A percentile compares a stretch with the other conserved stretches of the same genome.
Evolutionary conservation across 1,140 invertebrate genomes (phyloP).

Genomic region (Drosophila ambigua): DNA sequence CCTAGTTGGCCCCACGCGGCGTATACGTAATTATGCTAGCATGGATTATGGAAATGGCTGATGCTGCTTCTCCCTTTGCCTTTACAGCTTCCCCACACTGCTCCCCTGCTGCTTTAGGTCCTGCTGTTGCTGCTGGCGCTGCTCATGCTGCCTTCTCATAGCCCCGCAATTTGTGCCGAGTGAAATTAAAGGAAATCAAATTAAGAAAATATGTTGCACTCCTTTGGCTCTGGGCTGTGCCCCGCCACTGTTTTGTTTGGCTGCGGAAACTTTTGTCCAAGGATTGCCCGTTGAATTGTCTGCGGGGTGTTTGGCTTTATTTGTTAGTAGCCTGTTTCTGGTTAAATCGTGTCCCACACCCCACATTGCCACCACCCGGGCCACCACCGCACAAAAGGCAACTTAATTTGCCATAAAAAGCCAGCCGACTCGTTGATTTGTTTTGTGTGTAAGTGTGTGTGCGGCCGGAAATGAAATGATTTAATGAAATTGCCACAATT

Average conservation of each 20-base stretch:
- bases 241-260: slow-evolving; percentile 27
- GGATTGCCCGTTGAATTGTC: slow-evolving; percentile 52
- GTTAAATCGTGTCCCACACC: slow-evolving; percentile 11
- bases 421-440: slow-evolving; percentile 66
- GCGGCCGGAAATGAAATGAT: slow-evolving; percentile 77
- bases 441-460: slow-evolving; percentile 44
- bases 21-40: slow-evolving; percentile 74
- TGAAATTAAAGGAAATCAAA: slow-evolving; percentile 69
- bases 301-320: slow-evolving; percentile 54
- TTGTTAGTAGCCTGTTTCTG: slow-evolving; percentile 49
- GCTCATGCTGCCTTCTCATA: too few species aligned
- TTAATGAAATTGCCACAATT: slow-evolving; percentile 79
- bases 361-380: neutral
- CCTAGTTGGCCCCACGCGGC: slow-evolving; percentile 51
- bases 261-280: slow-evolving; percentile 49
- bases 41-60: slow-evolving; percentile 61
- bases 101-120: slow-evolving; percentile 4
- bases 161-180: slow-evolving; percentile 21
- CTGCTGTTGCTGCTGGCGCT: slow-evolving; percentile 4
- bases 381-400: slow-evolving; percentile 32
- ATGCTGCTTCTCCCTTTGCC: slow-evolving; percentile 2
- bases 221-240: slow-evolving; percentile 26
- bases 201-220: slow-evolving; percentile 78
- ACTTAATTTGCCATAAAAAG: slow-evolving; percentile 78
- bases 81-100: neutral